These are phyloP conservation scores for Dendrocincla tyrannina DNA, from an alignment of 2,797 vertebrate species.

Conservation along the genomic window DNA sequence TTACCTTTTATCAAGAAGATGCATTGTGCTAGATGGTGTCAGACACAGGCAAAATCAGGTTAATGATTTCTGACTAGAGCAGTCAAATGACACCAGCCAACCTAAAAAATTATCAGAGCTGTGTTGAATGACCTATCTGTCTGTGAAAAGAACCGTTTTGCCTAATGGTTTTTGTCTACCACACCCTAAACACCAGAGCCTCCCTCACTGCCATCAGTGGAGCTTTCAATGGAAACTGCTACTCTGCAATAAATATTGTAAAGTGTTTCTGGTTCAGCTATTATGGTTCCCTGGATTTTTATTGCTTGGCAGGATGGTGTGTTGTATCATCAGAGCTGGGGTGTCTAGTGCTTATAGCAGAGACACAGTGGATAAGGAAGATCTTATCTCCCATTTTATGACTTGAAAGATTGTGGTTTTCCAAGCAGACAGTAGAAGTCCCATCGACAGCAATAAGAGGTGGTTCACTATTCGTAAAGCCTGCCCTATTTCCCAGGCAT, in stretches of 20 bases:
- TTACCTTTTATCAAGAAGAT: constrained; percentile 42
- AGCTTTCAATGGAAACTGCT: not conserved
- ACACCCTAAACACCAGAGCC: not conserved
- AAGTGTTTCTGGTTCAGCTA: not conserved
- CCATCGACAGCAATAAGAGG: not conserved
- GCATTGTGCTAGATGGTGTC: not conserved
- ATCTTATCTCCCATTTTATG: not conserved
- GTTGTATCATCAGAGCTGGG: not conserved
- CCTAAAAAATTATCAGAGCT: not conserved
- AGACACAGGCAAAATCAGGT: not conserved
- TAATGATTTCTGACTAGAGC: not conserved
- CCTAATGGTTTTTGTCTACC: not conserved
- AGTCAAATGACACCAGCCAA: not conserved
- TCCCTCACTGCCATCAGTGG: not conserved
- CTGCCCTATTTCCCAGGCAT: not conserved
- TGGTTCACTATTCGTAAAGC: not conserved
- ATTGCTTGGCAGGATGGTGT: not conserved
- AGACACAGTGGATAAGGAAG: not conserved
- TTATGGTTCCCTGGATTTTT: not conserved
- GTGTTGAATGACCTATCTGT: not conserved
- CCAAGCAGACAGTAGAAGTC: not conserved
- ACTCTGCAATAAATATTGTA: not conserved
- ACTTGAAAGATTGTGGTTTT: not conserved
- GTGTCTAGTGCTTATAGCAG: not conserved
- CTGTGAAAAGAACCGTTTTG: not conserved